Evolutionary conservation across 2,113 vertebrate genomes (phyloP), one percentile per base, ranked within the genome.

Genomic region (Morphnarchus princeps): DNA sequence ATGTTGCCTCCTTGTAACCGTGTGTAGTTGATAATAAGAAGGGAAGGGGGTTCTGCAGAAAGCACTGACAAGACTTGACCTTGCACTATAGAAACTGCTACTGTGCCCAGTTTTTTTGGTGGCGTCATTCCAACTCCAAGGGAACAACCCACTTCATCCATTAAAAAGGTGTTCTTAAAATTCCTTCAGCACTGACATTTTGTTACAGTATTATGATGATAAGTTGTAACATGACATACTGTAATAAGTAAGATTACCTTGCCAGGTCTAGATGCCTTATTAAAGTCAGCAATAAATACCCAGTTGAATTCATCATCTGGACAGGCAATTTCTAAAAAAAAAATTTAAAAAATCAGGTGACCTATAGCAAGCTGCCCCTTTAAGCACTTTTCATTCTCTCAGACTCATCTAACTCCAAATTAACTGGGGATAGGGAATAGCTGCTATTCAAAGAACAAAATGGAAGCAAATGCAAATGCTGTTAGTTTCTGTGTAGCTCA

Each of bases 211-310:
- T 95, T 93, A 95, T 78, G 87, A 93, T 95, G 95, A 95, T 96
- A 92, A 95, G 87, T 95, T 95, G 89, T 71, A 95, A 78, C 36
- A 69, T 29, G 89, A 89, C 89, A 31, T 74, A n/a, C 77, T 95
- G 86, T 74, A 91, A 92, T 97, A 94, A 96, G 89, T 87, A 83
- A 89, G 86, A 97, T 97, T 97, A 82, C 77, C 89, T 92, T 65
- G 57, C 94, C 81, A 36, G 57, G 65, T 93, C 80, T 91, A 84
- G 69, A 42, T 93, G 73, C 61, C 83, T 92, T 95, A 94, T 76
- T 97, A 82, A 93, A 95, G 86, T 84, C 80, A 43, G 89, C 94
- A 92, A 91, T 97, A 97, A 97, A 95, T 92, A 95, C 9, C 65
- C 36, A 63, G 42, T 50, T 87, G 69, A 92, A 97, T 96, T 92